Percentiles rank a stretch among this genome's conserved stretches.
These are phyloP conservation scores for Sarcophaga caerulescens DNA, from an alignment of 2,888 invertebrate genomes.

Conservation along the genomic window DNA sequence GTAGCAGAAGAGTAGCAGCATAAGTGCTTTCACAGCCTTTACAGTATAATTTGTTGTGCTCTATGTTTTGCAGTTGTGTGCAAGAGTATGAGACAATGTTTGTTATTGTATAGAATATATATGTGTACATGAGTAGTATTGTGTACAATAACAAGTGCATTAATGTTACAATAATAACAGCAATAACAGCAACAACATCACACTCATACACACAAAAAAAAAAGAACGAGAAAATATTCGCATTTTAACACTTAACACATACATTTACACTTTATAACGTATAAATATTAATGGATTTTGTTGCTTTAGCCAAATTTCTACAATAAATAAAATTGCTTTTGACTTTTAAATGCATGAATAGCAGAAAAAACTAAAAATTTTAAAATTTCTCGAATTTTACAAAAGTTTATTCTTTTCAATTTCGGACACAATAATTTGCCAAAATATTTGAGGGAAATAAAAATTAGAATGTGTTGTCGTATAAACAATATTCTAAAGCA, in stretches of 20 bases:
- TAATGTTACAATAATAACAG: constrained; percentile 32
- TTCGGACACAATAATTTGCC: no score
- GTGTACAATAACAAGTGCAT: constrained; percentile 37
- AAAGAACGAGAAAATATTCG: constrained; percentile 25
- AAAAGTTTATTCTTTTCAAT: no score
- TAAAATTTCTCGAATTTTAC: no score
- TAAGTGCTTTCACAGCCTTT: constrained; percentile 5
- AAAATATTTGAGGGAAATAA: no score
- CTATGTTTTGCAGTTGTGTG: not conserved
- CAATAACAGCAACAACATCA: constrained; percentile 29
- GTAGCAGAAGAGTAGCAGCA: not conserved
- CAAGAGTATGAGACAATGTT: constrained; percentile 27
- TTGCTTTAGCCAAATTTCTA: constrained; percentile 24
- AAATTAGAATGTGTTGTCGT: no score
- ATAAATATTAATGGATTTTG: constrained; percentile 57
- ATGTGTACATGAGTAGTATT: constrained; percentile 9
- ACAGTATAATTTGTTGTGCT: not conserved
- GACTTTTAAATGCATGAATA: not conserved
- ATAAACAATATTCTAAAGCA: no score
- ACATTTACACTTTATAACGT: constrained; percentile 52
- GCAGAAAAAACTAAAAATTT: no score
- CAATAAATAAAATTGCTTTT: constrained; percentile 24
- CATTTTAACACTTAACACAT: constrained; percentile 51
- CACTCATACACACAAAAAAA: not conserved
- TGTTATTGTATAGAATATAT: constrained; percentile 37